These are phyloP conservation scores for Scytalopus superciliaris DNA, from an alignment of 2,113 vertebrate species.

Conservation along the genomic window DNA sequence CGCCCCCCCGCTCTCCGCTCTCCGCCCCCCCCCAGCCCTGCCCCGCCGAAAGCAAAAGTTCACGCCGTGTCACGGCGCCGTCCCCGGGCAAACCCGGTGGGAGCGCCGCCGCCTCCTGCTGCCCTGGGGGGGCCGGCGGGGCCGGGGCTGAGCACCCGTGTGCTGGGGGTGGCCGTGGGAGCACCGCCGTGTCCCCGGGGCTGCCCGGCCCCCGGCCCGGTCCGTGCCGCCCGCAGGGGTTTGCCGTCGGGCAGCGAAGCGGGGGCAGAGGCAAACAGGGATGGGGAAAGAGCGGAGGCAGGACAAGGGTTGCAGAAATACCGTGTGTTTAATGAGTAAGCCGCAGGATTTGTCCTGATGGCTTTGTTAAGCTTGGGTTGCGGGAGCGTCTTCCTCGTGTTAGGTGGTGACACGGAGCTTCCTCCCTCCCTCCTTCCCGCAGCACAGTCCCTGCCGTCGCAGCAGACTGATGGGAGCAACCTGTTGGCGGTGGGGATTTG, in stretches of 20 bases:
- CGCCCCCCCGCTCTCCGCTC: background rate
- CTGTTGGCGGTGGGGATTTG: background rate
- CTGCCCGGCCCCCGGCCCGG: background rate
- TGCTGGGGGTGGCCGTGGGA: background rate
- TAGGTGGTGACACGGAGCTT: background rate
- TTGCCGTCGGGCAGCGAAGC: background rate
- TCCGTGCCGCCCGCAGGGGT: background rate
- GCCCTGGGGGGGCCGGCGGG: background rate
- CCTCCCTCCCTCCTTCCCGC: background rate
- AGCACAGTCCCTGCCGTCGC: background rate
- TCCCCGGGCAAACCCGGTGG: background rate
- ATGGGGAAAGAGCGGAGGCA: conserved; percentile 23
- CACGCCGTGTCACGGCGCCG: conserved; percentile 23
- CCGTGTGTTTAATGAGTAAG: conserved; percentile 45
- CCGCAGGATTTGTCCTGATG: background rate
- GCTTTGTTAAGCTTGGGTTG: background rate
- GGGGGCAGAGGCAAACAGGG: background rate
- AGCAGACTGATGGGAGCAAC: background rate
- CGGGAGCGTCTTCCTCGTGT: background rate
- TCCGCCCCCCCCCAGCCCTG: background rate
- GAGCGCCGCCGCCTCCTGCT: background rate
- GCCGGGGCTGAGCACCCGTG: background rate
- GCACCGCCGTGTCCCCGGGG: background rate
- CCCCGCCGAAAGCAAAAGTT: conserved; percentile 48
- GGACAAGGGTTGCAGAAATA: conserved; percentile 29